A percentile compares a stretch with the other conserved stretches of the same genome.
Conservation (phyloP, 2,113 vertebrate species). For the Nasalis larvatus region DNA sequence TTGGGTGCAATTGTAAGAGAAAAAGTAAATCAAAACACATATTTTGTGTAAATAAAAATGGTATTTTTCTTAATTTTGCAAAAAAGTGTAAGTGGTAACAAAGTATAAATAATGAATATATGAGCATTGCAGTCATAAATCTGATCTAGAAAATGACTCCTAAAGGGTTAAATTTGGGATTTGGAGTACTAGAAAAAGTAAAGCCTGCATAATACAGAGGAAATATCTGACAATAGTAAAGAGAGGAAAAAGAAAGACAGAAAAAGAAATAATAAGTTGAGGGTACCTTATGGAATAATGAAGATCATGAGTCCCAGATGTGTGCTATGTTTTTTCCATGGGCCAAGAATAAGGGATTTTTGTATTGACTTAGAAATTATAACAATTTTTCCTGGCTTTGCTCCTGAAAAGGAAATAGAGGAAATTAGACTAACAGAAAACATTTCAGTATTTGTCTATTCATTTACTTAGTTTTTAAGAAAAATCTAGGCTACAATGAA, state of each 20-base stretch:
- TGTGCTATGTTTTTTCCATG: background rate
- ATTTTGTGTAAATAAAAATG: background rate
- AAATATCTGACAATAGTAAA: background rate
- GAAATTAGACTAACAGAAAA: background rate
- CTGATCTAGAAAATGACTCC: background rate
- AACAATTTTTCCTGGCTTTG: background rate
- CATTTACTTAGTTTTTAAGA: background rate
- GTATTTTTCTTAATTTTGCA: background rate
- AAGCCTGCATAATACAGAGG: background rate
- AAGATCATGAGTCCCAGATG: background rate
- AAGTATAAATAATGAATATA: background rate
- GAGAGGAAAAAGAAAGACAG: background rate
- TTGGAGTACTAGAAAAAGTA: background rate
- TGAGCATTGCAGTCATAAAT: background rate
- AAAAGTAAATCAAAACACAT: background rate
- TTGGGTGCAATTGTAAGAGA: background rate
- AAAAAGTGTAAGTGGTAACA: background rate
- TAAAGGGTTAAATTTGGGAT: background rate
- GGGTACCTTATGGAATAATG: background rate
- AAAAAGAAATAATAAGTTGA: background rate
- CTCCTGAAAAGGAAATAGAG: background rate
- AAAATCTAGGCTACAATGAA: background rate
- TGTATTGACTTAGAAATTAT: background rate
- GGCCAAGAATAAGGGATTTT: background rate
- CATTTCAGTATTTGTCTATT: background rate